A percentile compares a stretch with the other conserved stretches of the same genome.
These are phyloP conservation scores for Atherinosoma microstoma DNA, from an alignment of 2,797 vertebrate genomes.

Conservation along the genomic window DNA sequence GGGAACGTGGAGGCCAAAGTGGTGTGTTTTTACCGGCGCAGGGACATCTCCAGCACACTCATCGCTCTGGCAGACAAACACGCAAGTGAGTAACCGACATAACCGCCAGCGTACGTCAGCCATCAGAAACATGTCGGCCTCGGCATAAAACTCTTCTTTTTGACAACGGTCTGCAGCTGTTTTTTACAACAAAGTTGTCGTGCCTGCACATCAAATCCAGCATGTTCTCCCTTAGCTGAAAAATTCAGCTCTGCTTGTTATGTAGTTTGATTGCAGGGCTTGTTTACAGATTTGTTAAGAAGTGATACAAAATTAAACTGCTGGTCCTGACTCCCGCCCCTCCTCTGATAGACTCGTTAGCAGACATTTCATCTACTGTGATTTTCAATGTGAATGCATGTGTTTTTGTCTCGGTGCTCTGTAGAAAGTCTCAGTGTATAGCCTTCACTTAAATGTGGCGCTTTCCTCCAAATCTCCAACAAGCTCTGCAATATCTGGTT, in stretches of 20 bases:
- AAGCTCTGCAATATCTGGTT: background rate
- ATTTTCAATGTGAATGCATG: slow-evolving; percentile 45
- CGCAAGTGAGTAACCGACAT: slow-evolving; percentile 89
- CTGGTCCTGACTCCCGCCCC: slow-evolving; percentile 46
- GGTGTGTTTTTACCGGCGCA: slow-evolving; percentile 97
- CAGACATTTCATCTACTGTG: slow-evolving; percentile 46
- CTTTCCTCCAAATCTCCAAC: background rate
- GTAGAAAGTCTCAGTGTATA: background rate
- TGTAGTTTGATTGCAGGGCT: slow-evolving; percentile 7
- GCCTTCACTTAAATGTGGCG: background rate
- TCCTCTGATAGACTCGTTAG: slow-evolving; percentile 42
- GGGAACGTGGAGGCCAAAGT: slow-evolving; percentile 99
- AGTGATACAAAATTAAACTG: background rate
- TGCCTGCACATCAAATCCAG: slow-evolving; percentile 20
- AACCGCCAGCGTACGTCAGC: slow-evolving; percentile 26
- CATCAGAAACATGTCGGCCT: slow-evolving; percentile 3
- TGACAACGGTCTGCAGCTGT: slow-evolving; percentile 16
- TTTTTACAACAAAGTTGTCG: slow-evolving; percentile 45
- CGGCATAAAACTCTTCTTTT: slow-evolving; percentile 1
- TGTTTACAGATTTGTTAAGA: slow-evolving; percentile 40
- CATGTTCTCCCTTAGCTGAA: background rate
- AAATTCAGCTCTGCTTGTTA: background rate
- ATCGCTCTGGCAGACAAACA: slow-evolving; percentile 98
- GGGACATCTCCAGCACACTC: slow-evolving; percentile 96
- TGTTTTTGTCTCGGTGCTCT: background rate